A percentile compares a stretch with the other conserved stretches of the same genome.
These are phyloP conservation scores for Ennomos erosarius DNA, from an alignment of 2,888 invertebrate species.

Conservation along the genomic window DNA sequence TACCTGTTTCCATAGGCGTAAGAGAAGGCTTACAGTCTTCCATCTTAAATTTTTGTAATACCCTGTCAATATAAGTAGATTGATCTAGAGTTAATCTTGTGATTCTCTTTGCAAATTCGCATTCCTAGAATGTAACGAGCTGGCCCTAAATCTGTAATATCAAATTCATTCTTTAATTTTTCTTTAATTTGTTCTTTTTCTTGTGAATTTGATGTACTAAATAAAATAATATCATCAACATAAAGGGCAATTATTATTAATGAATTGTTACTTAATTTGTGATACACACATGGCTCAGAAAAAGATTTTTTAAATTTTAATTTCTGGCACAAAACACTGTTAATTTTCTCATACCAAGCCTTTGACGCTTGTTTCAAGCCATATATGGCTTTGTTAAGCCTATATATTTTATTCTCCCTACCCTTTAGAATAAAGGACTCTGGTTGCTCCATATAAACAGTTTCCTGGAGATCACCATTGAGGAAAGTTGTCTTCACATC, in stretches of 20 bases:
- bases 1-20: no score
- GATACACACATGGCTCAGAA: no score
- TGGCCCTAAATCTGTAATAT: background rate
- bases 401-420: no score
- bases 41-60: no score
- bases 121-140: background rate
- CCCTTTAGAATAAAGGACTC: background rate
- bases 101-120: background rate
- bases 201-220: no score
- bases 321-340: no score
- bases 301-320: no score
- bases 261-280: no score
- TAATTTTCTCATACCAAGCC: background rate
- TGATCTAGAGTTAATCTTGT: background rate
- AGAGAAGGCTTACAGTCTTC: no score
- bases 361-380: background rate
- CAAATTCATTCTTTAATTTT: background rate
- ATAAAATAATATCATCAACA: no score
- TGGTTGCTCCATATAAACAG: constrained; percentile 38
- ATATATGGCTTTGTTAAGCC: background rate
- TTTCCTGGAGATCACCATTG: constrained; percentile 26
- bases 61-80: no score
- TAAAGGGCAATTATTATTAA: no score
- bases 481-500: constrained; percentile 33
- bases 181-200: background rate